Conservation (phyloP, 1,140 invertebrate species). For the Drosophila tani region DNA sequence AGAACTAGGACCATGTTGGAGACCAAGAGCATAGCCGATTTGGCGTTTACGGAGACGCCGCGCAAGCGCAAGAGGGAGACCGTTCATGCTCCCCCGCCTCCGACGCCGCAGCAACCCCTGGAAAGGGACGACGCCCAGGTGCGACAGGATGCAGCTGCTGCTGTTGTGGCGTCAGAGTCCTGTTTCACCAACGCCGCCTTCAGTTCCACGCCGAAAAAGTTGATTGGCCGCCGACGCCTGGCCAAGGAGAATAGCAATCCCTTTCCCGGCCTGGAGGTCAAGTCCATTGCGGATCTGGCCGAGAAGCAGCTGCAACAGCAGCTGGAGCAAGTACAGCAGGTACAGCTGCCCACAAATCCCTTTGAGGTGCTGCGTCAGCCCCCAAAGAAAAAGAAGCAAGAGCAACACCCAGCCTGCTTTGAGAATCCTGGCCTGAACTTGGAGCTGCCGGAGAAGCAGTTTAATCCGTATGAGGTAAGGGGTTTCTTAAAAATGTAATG, state of each 20-base stretch:
- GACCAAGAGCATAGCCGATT: constrained; percentile 68
- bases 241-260: constrained; percentile 58
- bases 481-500: background rate
- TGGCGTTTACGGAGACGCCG: constrained; percentile 68
- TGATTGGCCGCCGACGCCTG: constrained; percentile 60
- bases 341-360: constrained; percentile 57
- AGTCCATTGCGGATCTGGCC: constrained; percentile 75
- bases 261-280: constrained; percentile 72
- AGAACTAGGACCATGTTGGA: constrained; percentile 48
- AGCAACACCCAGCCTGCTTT: constrained; percentile 67
- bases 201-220: constrained; percentile 78
- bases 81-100: constrained; percentile 14
- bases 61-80: constrained; percentile 79
- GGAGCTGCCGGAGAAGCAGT: constrained; percentile 77
- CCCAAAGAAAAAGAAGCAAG: constrained; percentile 80
- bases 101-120: constrained; percentile 22
- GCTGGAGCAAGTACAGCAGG: constrained; percentile 11
- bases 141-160: constrained; percentile 45
- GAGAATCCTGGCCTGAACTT: constrained; percentile 83
- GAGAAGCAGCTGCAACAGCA: constrained; percentile 11
- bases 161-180: constrained; percentile 35
- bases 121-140: constrained; percentile 26
- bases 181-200: constrained; percentile 81
- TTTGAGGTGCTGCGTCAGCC: constrained; percentile 82
- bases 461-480: constrained; percentile 82